Evolutionary conservation across 2,113 vertebrate genomes (phyloP), one percentile per base, ranked within the genome.

Genomic region (Carassius auratus): DNA sequence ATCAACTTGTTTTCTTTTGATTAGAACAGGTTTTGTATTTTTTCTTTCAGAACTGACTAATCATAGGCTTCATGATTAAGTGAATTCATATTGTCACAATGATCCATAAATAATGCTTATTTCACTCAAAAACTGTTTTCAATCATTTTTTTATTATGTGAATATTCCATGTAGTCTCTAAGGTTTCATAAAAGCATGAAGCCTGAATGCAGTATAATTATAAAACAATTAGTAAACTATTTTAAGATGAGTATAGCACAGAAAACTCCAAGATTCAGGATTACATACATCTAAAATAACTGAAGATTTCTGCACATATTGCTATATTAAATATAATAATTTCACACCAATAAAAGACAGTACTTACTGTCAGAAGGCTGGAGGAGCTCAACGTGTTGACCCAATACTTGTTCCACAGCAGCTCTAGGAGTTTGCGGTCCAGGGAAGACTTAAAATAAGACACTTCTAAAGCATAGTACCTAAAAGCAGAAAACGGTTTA

Each of bases 371-470:
- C 76, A 99, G 96, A 85, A 99, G 94, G 91, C 98, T 99, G 50
- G 98, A 99, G 80, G 98, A 99, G 91, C 98, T 99, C 91, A 99
- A 93, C 2, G 98, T 99, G 93, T 99, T 99, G 92, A 99, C 98
- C 98, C 98, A 99, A 86, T 99, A 99, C 93, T 99, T 99, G 93
- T 99, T 99, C 98, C 98, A 99, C 87, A 99, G 93, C 84, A 99
- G 96, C 88, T 99, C 98, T 79, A 99, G 96, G 74, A 99, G 94
- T 92, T 99, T 99, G 87, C 97, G 96, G 91, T 99, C 97, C 86
- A 99, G 96, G 85, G 98, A 99, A 14, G 98, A 99, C 92, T 99
- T 99, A 86, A 99, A 99, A 92, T 99, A 99, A 0, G 98, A 96
- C 64, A 99, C 98, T 93, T 99, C 98, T 95, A 99, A 94, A 88